Evolutionary conservation across 2,797 vertebrate genomes (phyloP), one percentile per base, ranked within the genome.

Genomic region (Malacoctenus gilli): DNA sequence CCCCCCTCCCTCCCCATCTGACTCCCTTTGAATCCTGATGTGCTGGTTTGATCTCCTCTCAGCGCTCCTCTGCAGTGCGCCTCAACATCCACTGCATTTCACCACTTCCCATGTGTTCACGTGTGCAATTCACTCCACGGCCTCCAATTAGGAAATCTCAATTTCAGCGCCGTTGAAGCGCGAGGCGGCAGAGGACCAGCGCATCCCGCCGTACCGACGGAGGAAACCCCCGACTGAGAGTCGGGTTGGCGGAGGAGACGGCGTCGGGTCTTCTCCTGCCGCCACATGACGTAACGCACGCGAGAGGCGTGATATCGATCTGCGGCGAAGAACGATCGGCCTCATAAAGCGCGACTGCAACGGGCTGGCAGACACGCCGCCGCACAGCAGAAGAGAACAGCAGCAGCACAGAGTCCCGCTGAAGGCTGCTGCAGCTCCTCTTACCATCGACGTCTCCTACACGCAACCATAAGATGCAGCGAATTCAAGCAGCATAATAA

Each of bases 61-160:
- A 54, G 22, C 50, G 67, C 79, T 81, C 84, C 80, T 79, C 88
- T 85, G 87, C 87, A 89, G 77, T 90, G 85, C 83, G 83, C 80
- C 80, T 80, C 56, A 76, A 75, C 59, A 59, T 65, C 61, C 53
- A 13, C 75, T 61, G 74, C 67, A 70, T 82, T 67, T 70, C 28
- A 65, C 62, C 49, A 22, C 2, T 23, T 18, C 54, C 15, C 58
- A 4, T 1, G 30, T 44, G 61, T 47, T 41, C 31, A 32, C 13
- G 14, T 34, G 53, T 54, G 59, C 22, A 10, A 39, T 72, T 79
- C n/a, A n/a, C n/a, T n/a, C n/a, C n/a, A n/a, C n/a, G n/a, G n/a
- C 37, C 43, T 46, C 55, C 25, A 62, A 64, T 64, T 52, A 50
- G 44, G 40, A 21, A 56, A 66, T 28, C 21, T 22, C 0, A 1